Evolutionary conservation across 2,797 vertebrate species (phyloP).

Genomic region (Phrynocephalus guinanensis): DNA sequence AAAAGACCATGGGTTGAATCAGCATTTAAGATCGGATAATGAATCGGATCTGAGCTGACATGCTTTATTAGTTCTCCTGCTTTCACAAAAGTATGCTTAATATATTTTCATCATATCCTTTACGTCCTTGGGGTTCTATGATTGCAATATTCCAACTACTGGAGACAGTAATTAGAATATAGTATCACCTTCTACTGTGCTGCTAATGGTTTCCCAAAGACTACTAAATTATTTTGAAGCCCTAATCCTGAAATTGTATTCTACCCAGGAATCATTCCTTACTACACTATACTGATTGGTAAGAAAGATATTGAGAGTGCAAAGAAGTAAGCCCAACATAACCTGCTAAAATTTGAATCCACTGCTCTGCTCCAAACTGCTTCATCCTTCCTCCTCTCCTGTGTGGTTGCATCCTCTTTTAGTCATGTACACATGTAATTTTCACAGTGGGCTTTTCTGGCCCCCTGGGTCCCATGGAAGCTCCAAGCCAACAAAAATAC

Average conservation of each 20-base stretch:
- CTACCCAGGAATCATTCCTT: slow-evolving; percentile 60
- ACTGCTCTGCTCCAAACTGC: not conserved
- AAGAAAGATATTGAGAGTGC: not conserved
- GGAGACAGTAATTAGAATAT: slow-evolving; percentile 63
- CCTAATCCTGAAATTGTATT: slow-evolving; percentile 57
- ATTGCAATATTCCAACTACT: slow-evolving; percentile 56
- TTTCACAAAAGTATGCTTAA: slow-evolving; percentile 66
- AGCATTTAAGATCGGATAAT: slow-evolving; percentile 45
- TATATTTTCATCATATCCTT: slow-evolving; percentile 52
- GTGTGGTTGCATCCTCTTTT: not conserved
- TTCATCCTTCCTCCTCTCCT: not conserved
- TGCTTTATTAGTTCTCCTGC: slow-evolving; percentile 58
- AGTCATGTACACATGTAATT: not conserved
- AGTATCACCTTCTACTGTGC: slow-evolving; percentile 45
- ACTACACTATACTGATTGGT: slow-evolving; percentile 62
- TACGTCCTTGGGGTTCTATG: slow-evolving; percentile 48
- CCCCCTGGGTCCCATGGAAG: too few species aligned
- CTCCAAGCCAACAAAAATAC: not conserved
- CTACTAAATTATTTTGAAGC: slow-evolving; percentile 47
- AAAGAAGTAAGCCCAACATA: rapidly evolving
- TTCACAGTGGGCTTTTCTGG: not conserved
- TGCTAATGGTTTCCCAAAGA: slow-evolving; percentile 55
- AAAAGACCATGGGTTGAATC: slow-evolving; percentile 44
- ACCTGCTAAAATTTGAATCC: slow-evolving; percentile 1
- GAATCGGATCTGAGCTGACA: slow-evolving; percentile 47